A percentile compares a stretch with the other conserved stretches of the same genome.
Conservation (phyloP, 1,140 invertebrate species). For the Metaphire vulgaris region DNA sequence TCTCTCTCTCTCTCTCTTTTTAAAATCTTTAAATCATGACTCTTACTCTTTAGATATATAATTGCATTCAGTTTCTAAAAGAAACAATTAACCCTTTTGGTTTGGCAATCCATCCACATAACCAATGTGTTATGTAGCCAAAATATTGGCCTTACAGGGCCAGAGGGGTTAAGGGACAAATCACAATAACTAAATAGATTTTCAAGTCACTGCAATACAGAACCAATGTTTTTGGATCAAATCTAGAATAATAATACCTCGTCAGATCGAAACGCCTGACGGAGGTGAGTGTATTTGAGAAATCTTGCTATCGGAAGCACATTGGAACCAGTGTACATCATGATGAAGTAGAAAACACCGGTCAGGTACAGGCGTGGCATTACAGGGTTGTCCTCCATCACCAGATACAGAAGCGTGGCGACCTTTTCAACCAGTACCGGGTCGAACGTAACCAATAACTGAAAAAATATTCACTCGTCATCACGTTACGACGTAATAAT, state of each 20-base stretch:
- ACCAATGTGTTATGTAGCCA: too few species aligned
- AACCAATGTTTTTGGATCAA: not conserved
- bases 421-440: conserved; percentile 88
- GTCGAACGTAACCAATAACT: conserved; percentile 93
- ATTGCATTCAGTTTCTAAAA: not conserved
- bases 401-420: conserved; percentile 74
- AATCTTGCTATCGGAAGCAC: conserved; percentile 90
- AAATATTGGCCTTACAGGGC: too few species aligned
- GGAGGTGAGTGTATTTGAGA: conserved; percentile 86
- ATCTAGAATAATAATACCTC: conserved; percentile 60
- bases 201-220: not conserved
- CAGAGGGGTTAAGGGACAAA: not conserved
- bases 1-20: too few species aligned
- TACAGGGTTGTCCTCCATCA: conserved; percentile 92
- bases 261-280: conserved; percentile 83
- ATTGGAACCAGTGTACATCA: conserved; percentile 99
- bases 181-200: not conserved
- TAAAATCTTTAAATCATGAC: conserved; percentile 1
- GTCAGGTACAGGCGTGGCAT: conserved; percentile 89
- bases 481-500: too few species aligned
- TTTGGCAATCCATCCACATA: too few species aligned
- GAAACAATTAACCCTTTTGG: not conserved
- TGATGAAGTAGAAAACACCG: conserved; percentile 96
- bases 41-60: not conserved
- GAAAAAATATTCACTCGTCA: too few species aligned